Percentiles rank a stretch among this genome's conserved stretches.
Evolutionary conservation across 1,140 invertebrate species (phyloP).

Genomic region (Globodera ellingtonae): DNA sequence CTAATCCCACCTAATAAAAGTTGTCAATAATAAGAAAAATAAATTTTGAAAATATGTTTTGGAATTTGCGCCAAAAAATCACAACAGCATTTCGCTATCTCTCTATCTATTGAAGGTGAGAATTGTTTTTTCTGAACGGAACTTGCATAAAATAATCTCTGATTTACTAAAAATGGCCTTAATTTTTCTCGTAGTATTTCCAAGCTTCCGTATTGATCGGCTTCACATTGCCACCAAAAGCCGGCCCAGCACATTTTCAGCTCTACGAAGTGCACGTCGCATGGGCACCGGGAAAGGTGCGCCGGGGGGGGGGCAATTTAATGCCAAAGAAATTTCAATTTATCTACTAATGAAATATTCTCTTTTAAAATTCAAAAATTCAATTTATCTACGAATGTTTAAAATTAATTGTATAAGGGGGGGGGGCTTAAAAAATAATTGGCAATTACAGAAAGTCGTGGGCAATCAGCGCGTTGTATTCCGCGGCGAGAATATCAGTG

Average conservation of each 20-base stretch:
- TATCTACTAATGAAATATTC: background rate
- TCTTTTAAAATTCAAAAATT: background rate
- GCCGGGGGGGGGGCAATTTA: background rate
- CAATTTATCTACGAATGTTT: background rate
- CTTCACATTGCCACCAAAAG: conserved; percentile 48
- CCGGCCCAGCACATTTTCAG: conserved; percentile 37
- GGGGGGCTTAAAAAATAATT: no score
- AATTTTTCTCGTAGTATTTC: conserved; percentile 19
- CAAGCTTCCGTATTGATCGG: conserved; percentile 49
- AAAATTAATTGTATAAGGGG: conserved; percentile 11
- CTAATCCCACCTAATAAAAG: no score
- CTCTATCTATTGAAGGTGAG: no score
- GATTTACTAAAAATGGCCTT: conserved; percentile 18
- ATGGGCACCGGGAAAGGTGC: conserved; percentile 51
- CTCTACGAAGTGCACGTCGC: conserved; percentile 56
- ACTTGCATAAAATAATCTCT: background rate
- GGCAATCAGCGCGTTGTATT: background rate
- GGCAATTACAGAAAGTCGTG: conserved; percentile 48
- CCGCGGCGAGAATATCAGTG: conserved; percentile 27
- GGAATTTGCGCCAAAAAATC: no score
- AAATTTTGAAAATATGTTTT: no score
- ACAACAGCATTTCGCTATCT: no score
- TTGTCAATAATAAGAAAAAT: no score
- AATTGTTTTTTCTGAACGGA: no score
- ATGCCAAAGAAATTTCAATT: conserved; percentile 1